Percentiles rank a stretch among this genome's conserved stretches.
Evolutionary conservation across 2,113 vertebrate species (phyloP).

Genomic region (Nibea albiflora): DNA sequence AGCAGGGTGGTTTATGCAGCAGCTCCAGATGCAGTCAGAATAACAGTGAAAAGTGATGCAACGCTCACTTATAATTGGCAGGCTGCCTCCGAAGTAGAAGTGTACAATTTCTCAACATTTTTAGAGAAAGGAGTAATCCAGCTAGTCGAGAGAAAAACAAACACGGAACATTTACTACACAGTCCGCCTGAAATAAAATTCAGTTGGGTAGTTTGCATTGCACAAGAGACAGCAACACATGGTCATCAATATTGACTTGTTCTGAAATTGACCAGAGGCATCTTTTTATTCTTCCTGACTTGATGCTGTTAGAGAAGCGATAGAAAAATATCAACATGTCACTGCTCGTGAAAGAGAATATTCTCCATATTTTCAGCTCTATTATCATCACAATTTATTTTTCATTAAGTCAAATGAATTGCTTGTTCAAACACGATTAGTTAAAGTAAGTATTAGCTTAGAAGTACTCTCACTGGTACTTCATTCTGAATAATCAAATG

Average conservation of each 20-base stretch:
- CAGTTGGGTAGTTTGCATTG: conserved; percentile 17
- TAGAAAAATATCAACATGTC: conserved; percentile 9
- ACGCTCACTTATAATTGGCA: conserved; percentile 37
- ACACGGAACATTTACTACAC: background rate
- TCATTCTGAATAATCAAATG: background rate
- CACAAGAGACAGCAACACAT: conserved; percentile 41
- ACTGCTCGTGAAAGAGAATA: background rate
- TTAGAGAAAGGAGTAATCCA: conserved; percentile 11
- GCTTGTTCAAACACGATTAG: background rate
- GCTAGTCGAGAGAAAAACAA: background rate
- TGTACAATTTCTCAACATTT: conserved; percentile 16
- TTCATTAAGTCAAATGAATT: background rate
- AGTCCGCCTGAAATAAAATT: conserved; percentile 24
- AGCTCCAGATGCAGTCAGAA: conserved; percentile 19
- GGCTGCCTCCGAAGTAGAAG: conserved; percentile 19
- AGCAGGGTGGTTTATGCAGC: conserved; percentile 14
- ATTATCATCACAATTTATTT: background rate
- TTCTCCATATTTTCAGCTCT: background rate
- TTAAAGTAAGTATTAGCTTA: background rate
- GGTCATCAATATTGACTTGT: conserved; percentile 41
- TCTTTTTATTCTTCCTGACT: conserved; percentile 31
- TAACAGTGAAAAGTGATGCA: conserved; percentile 34
- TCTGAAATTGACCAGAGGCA: conserved; percentile 32
- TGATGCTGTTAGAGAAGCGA: background rate
- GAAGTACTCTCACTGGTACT: background rate